Evolutionary conservation across 2,888 invertebrate species (phyloP), one percentile per base, ranked within the genome.

Genomic region (Agapostemon virescens): DNA sequence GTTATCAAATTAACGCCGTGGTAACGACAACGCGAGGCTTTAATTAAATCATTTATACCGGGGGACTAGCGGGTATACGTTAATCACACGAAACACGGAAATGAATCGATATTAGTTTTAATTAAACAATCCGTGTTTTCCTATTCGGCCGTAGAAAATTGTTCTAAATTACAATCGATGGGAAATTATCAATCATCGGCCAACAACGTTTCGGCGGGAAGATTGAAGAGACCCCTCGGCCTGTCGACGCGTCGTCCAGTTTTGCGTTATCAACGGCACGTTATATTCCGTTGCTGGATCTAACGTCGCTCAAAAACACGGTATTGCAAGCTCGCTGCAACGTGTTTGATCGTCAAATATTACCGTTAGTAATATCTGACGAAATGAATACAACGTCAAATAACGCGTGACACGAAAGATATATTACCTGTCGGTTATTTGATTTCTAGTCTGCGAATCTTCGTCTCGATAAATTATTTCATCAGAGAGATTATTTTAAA

Each of bases 21-120:
- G 77, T 73, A 83, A 81, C 77, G 69, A 81, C 77, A 74, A 81
- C 74, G 79, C 7, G 71, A 77, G 69, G 71, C 66, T 83, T 85
- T 85, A 85, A 86, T 87, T 81, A 83, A 86, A 85, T 83, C 77
- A 83, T 86, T 83, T 78, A 87, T 77, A 85, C 77, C 81, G 63
- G 74, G 70, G 67, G 40, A 33, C 45, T 52, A 38, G 80, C 58
- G 79, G 3, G n/a, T n/a, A 85, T 75, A 63, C 63, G 72, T 79
- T 85, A 79, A 81, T 79, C 80, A 81, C 69, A 74, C 66, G 74
- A 86, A 77, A 78, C 70, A 61, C 33, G 33, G 75, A 81, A 79
- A 77, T 79, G 83, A 85, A 86, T 86, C 85, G 79, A 85, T 86
- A 78, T 61, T 83, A 85, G 77, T 79, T 86, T 81, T 86, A 86